Conservation (phyloP, 1,140 invertebrate species). For the Planococcus citri region DNA sequence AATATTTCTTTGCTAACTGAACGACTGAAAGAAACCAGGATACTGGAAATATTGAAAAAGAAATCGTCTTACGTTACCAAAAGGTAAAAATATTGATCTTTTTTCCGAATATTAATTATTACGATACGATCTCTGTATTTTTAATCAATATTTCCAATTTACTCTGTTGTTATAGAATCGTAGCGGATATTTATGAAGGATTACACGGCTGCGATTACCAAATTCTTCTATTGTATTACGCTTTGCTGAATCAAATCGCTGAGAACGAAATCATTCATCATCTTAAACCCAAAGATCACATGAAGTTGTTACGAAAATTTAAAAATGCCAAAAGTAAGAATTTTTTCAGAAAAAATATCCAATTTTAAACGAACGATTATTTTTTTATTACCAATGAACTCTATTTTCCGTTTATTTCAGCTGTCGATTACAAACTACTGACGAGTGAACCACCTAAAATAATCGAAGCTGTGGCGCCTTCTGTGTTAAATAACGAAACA, state of each 20-base stretch:
- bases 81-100: slow-evolving; percentile 23
- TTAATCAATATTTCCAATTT: background rate
- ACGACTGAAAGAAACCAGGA: slow-evolving; percentile 23
- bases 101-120: background rate
- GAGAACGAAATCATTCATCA: slow-evolving; percentile 22
- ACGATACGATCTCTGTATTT: no score
- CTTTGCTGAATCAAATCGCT: slow-evolving; percentile 25
- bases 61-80: slow-evolving; percentile 23
- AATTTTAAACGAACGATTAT: no score
- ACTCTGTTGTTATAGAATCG: slow-evolving; percentile 23
- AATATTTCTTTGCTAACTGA: slow-evolving; percentile 22
- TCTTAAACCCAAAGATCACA: slow-evolving; percentile 27
- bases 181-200: slow-evolving; percentile 24
- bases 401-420: background rate
- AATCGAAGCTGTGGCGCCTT: background rate
- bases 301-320: slow-evolving; percentile 29
- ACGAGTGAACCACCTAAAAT: background rate
- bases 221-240: slow-evolving; percentile 26
- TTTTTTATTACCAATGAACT: no score
- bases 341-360: background rate
- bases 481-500: background rate
- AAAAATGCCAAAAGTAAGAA: slow-evolving; percentile 24
- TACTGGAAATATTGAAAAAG: slow-evolving; percentile 23
- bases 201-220: slow-evolving; percentile 26
- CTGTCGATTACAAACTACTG: slow-evolving; percentile 8